phyloP scores from a whole-genome alignment of 2,888 invertebrate genomes.

The Pegoplata infirma region DNA sequence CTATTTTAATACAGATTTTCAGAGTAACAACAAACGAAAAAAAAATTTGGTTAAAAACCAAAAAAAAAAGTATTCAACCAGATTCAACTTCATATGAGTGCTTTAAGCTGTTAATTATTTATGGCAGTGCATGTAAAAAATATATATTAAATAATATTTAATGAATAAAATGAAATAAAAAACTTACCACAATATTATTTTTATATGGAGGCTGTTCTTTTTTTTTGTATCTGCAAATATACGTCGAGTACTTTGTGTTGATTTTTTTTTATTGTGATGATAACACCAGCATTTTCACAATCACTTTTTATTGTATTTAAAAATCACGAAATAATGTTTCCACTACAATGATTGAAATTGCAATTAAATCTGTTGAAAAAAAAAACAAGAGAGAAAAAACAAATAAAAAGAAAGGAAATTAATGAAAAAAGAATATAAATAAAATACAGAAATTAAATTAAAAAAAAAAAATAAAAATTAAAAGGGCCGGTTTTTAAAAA shows the following conservation, averaged over 20 bases:
- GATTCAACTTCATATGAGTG: not conserved
- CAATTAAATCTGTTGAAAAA: slow-evolving; percentile 40
- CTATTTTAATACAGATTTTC: not conserved
- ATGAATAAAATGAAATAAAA: not conserved
- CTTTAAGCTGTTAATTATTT: not conserved
- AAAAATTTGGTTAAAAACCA: not conserved
- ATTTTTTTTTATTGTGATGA: not conserved
- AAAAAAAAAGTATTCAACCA: not conserved
- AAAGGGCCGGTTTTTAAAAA: no score
- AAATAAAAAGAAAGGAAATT: slow-evolving; percentile 7
- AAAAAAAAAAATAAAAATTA: no score
- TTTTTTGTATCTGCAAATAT: not conserved
- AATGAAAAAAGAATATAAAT: not conserved
- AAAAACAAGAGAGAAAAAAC: not conserved
- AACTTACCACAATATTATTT: not conserved
- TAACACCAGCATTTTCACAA: not conserved
- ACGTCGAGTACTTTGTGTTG: not conserved
- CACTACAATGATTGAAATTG: slow-evolving; percentile 49
- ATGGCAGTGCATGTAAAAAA: not conserved
- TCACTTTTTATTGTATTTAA: not conserved
- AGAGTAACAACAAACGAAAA: not conserved
- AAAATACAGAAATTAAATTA: no score
- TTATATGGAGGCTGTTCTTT: no score
- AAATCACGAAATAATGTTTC: slow-evolving; percentile 30
- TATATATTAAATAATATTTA: not conserved